Base-by-base conservation (phyloP, 2,888 invertebrate species). In the Ochlodes sylvanus region DNA sequence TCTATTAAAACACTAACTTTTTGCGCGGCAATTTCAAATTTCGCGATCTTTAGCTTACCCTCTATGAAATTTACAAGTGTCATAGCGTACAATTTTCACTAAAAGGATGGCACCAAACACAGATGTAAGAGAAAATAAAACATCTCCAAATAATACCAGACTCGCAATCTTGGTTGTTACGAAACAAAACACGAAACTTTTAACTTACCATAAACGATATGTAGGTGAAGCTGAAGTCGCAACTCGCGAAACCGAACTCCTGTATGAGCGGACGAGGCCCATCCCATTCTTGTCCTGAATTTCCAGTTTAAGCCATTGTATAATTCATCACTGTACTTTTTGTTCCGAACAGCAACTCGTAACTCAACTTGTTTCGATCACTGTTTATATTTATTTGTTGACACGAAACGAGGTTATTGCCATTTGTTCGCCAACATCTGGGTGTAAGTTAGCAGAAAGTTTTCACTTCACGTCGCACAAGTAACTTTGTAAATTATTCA, bases 381-480 rank as follows among this genome's bases (percentile, higher is more conserved):
- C 90, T 88, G 89, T 90, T 90, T 91, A 86, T 87, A 85, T 85
- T 84, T 86, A 86, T 89, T 89, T 91, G 90, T 91, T 90, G 88
- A 88, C 89, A 90, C 87, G 82, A 84, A 89, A 87, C 87, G 85
- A 88, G 88, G 88, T 88, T 90, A 82, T 83, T 86, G 87, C 80
- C 85, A 84, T 80, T 82, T 79, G 81, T 77, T 80, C 78, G 5
- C 52, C 76, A 88, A 84, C 89, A 90, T 90, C 88, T 89, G 89
- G 83, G 77, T 78, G 81, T 82, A 80, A 81, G 79, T 68, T 63
- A 77, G 77, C 79, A 56, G 67, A 68, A 62, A 85, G 84, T 84
- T 89, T 90, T 91, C 90, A 90, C 91, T 87, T 79, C 70, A 75
- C 73, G 77, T 73, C 73, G 38, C 56, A 56, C 67, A 56, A 61